phyloP scores from a whole-genome alignment of 2,888 invertebrate species.

The Acanthosepion esculentum region DNA sequence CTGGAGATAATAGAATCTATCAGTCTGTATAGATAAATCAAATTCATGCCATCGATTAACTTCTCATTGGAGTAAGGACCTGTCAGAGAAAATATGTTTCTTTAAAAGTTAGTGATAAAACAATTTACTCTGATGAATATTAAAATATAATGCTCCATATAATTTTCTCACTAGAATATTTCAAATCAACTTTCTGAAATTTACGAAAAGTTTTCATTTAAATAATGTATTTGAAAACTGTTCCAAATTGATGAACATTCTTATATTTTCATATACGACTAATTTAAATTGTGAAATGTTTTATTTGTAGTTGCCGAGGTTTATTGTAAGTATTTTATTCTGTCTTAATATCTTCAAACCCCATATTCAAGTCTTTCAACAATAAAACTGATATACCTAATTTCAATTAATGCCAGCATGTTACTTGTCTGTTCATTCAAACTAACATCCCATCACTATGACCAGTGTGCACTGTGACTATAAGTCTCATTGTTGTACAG shows the following conservation, averaged over 20 bases:
- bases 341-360: not conserved
- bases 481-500: not conserved
- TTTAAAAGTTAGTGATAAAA: no score
- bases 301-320: slow-evolving; percentile 33
- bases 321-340: slow-evolving; percentile 33
- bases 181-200: not conserved
- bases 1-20: no score
- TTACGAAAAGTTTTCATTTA: not conserved
- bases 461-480: not conserved
- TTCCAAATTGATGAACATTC: not conserved
- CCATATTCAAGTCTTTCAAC: not conserved
- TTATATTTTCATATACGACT: not conserved
- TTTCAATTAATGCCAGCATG: slow-evolving; percentile 16
- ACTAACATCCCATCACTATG: slow-evolving; percentile 20
- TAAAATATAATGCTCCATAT: no score
- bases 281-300: slow-evolving; percentile 6
- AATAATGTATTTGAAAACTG: not conserved
- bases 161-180: not conserved
- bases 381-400: not conserved
- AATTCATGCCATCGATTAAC: no score
- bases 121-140: no score
- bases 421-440: not conserved
- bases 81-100: no score
- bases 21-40: no score
- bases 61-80: no score